A percentile compares a stretch with the other conserved stretches of the same genome.
Conservation (phyloP, 2,888 invertebrate genomes). For the Diadegma fenestrale region DNA sequence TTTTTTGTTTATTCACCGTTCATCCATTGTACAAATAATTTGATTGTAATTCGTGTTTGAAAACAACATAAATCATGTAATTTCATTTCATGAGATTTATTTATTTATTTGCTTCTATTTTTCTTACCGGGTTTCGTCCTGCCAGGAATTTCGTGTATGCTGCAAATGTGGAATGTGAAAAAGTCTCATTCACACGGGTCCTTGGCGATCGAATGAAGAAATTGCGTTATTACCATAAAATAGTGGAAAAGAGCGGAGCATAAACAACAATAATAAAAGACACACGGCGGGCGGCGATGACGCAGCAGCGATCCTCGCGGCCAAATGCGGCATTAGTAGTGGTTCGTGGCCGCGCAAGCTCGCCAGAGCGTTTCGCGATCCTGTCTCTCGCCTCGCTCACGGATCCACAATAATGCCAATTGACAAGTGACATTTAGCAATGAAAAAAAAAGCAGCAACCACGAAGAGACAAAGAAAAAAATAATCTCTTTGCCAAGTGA, state of each 20-base stretch:
- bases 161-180: too few species aligned
- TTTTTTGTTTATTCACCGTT: too few species aligned
- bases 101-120: too few species aligned
- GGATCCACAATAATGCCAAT: slow-evolving; percentile 60
- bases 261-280: slow-evolving; percentile 33
- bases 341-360: slow-evolving; percentile 55
- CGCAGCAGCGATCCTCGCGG: slow-evolving; percentile 41
- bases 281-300: background rate
- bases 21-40: too few species aligned
- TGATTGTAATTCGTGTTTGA: too few species aligned
- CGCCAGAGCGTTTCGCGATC: slow-evolving; percentile 28
- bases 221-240: background rate
- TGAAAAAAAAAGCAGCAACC: slow-evolving; percentile 24
- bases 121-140: too few species aligned
- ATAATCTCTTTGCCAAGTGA: slow-evolving; percentile 36
- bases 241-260: background rate
- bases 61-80: too few species aligned
- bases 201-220: too few species aligned
- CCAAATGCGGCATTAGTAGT: slow-evolving; percentile 36
- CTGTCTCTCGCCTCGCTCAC: slow-evolving; percentile 17
- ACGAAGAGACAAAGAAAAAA: slow-evolving; percentile 5
- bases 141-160: too few species aligned
- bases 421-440: slow-evolving; percentile 62
- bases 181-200: too few species aligned
- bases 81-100: too few species aligned